Conservation (phyloP, 2,113 vertebrate species). For the Prunella himalayana region DNA sequence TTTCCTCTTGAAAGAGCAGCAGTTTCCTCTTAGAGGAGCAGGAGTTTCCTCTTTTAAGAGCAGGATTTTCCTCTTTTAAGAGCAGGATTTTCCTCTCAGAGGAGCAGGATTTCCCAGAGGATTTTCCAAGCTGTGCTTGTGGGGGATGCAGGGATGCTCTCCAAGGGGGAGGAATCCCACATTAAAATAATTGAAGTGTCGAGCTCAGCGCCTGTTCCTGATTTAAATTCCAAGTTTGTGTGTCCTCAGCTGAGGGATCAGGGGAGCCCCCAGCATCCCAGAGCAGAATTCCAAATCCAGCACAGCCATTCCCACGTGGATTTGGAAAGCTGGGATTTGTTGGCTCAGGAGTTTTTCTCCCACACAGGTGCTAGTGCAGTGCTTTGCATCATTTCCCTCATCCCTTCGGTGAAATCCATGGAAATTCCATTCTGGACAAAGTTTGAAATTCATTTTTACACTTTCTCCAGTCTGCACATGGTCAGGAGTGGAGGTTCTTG, state of each 20-base stretch:
- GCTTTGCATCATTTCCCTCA: not conserved
- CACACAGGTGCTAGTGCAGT: fast-evolving
- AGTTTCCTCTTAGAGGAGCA: not conserved
- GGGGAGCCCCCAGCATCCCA: not conserved
- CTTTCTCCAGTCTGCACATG: not conserved
- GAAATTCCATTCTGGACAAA: not conserved
- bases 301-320: not conserved
- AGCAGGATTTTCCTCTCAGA: not conserved
- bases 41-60: not conserved
- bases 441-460: not conserved
- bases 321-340: not conserved
- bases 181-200: fast-evolving
- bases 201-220: fast-evolving
- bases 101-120: not conserved
- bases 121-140: fast-evolving
- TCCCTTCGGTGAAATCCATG: not conserved
- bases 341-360: not conserved
- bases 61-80: not conserved
- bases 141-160: not conserved
- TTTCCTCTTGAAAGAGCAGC: not conserved
- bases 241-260: not conserved
- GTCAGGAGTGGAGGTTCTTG: not conserved
- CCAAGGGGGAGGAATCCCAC: not conserved
- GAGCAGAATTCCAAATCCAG: not conserved
- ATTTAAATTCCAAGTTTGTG: not conserved